Evolutionary conservation across 2,113 vertebrate genomes (phyloP), one percentile per base, ranked within the genome.

Genomic region (Probosciger aterrimus): DNA sequence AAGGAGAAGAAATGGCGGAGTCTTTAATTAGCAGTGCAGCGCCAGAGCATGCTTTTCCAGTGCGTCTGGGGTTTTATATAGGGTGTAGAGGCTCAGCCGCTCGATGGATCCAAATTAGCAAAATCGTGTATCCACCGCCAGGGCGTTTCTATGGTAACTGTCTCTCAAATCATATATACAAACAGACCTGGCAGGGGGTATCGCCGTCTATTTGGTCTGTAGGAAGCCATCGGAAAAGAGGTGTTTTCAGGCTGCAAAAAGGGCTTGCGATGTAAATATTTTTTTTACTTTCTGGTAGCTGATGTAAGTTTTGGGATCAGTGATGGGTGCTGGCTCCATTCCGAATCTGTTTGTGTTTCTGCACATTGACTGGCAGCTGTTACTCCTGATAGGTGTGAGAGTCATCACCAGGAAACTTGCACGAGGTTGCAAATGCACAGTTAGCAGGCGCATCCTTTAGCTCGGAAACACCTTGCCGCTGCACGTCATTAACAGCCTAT

Each of bases 101-200:
- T 92, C 78, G 7, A 96, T 94, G 92, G 95, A 97, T 96, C 97
- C 97, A 98, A 98, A 97, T 98, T 98, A 98, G 91, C 97, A 97
- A 97, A 98, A 98, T 96, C 97, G 96, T 97, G 95, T 97, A 97
- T 98, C 97, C 33, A 90, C 95, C 74, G 78, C 97, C 96, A 92
- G 91, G 88, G 97, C 97, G 98, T 98, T 98, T 98, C 98, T 98
- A 98, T 98, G 97, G 98, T 95, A 98, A 98, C 98, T 95, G 95
- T 97, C 96, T 98, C 97, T 97, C 95, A 95, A 96, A 95, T 96
- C 96, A 60, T 91, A 97, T 97, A 97, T 92, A 97, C 96, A 98
- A 98, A 98, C 97, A 97, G 95, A 97, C 92, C 91, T 96, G 97
- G 96, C 83, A 57, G 95, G 93, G 96, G 94, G 97, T 88, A 95